phyloP scores from a whole-genome alignment of 2,797 vertebrate genomes.

The Xenops minutus region DNA sequence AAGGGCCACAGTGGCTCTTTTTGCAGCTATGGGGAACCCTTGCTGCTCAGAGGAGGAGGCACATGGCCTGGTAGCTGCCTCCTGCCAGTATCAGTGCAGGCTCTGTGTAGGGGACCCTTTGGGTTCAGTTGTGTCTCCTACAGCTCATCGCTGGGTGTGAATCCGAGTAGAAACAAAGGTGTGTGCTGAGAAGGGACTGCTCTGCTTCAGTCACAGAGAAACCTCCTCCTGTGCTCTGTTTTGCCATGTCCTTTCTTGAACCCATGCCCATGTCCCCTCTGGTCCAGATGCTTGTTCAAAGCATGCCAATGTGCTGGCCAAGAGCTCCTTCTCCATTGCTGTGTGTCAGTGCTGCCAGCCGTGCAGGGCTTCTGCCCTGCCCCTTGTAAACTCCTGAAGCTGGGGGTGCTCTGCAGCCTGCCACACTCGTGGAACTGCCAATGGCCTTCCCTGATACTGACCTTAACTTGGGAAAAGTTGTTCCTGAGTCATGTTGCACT shows the following conservation, averaged over 20 bases:
- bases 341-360: neutral
- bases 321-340: neutral
- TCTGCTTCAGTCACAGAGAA: neutral
- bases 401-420: neutral
- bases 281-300: neutral
- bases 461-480: neutral
- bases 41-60: neutral
- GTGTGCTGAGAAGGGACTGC: neutral
- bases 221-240: neutral
- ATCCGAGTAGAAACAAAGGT: neutral
- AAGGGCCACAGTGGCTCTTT: neutral
- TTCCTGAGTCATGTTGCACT: fast-evolving
- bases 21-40: neutral
- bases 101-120: neutral
- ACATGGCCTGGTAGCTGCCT: neutral
- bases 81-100: no score
- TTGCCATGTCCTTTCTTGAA: neutral
- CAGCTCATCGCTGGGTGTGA: neutral
- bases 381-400: neutral
- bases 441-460: neutral
- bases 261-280: neutral
- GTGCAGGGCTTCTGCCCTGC: neutral
- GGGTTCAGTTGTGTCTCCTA: neutral
- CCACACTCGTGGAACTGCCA: fast-evolving
- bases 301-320: neutral